phyloP scores from a whole-genome alignment of 2,797 vertebrate species.

The Trachurus trachurus region DNA sequence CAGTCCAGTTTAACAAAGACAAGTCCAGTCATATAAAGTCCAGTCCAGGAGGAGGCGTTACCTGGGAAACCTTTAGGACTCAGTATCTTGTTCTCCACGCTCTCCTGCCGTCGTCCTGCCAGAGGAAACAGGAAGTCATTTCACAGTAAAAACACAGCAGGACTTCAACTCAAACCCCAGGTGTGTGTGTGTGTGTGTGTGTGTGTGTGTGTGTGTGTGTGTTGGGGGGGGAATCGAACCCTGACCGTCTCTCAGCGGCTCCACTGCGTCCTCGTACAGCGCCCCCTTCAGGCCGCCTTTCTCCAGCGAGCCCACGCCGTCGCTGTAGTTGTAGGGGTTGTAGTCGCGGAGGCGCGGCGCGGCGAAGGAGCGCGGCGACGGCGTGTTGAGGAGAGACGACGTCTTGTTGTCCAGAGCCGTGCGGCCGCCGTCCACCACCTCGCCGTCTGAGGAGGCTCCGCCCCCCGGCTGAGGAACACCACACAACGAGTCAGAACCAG shows the following conservation, averaged over 20 bases:
- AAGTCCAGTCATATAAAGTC: too few relatives aligned
- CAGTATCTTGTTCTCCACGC: constrained; percentile 82
- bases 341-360: constrained; percentile 92
- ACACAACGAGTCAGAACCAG: too few relatives aligned
- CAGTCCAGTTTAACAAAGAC: too few relatives aligned
- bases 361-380: constrained; percentile 90
- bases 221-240: too few relatives aligned
- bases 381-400: constrained; percentile 92
- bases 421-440: constrained; percentile 89
- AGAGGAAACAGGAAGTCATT: neutral
- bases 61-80: constrained; percentile 79
- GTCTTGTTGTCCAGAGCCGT: constrained; percentile 97
- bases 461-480: constrained; percentile 77
- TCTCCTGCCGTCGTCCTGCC: constrained; percentile 78
- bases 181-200: too few relatives aligned
- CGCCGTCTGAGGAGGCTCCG: constrained; percentile 84
- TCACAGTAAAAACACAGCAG: neutral
- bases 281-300: constrained; percentile 91
- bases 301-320: constrained; percentile 90
- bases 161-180: neutral
- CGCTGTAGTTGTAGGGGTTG: constrained; percentile 92
- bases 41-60: constrained; percentile 28
- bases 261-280: constrained; percentile 90
- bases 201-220: too few relatives aligned
- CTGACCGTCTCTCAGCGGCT: constrained; percentile 91